Evolutionary conservation across 2,113 vertebrate genomes (phyloP), one percentile per base, ranked within the genome.

Genomic region (Tylochromis polylepis): DNA sequence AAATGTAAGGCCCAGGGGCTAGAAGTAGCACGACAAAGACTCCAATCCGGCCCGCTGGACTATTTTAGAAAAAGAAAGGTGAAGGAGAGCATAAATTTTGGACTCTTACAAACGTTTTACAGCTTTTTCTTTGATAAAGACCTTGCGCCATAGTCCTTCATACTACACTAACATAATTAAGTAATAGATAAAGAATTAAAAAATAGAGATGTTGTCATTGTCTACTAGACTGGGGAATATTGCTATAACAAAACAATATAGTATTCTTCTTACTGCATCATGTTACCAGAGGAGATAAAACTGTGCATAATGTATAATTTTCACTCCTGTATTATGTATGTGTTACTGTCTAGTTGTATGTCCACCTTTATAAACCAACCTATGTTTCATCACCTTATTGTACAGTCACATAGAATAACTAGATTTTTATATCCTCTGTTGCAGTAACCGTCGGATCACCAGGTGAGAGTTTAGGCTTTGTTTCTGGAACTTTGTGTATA

Each of bases 361-460:
- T 18, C 70, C 24, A 75, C 70, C 15, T 75, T 75, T 49, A 75
- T 75, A 49, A 49, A 49, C 43, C 67, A 49, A 49, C 41, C 41
- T 75, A 18, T 49, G 41, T 72, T 46, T 49, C 15, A 49, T 16
- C 16, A 75, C 43, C 24, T 51, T 51, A 51, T 8, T 1, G 10
- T 31, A 20, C 43, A 31, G 43, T 31, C 43, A 49, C 38, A 43
- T 22, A 1, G 41, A n/a, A 22, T 29, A 55, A 62, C 22, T 11
- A 3, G 5, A 14, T 34, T 70, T 31, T 58, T 49, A 55, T 11
- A 24, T 72, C 11, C 80, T 95, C 89, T 94, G 89, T 88, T 95
- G 62, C 96, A 98, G 98, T 62, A 97, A 96, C 86, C 96, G 97
- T 56, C 97, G 97, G 31, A 96, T 96, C 81, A 97, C 97, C 90